Evolutionary conservation across 2,113 vertebrate genomes (phyloP).

Genomic region (Callithrix jacchus): DNA sequence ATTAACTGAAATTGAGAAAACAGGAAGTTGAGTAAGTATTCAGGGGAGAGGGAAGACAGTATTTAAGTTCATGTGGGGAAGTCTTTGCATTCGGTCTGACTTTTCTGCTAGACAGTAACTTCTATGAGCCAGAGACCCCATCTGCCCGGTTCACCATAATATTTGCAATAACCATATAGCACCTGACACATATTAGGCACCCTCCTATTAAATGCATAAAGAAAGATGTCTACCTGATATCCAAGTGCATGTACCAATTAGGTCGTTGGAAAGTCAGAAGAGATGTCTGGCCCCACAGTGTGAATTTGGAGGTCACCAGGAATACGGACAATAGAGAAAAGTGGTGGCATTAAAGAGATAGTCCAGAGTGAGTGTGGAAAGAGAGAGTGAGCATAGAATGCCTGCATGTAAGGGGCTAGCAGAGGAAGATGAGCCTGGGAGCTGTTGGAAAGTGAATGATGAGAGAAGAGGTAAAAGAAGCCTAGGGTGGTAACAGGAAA

Average conservation of each 20-base stretch:
- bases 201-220: neutral
- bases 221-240: neutral
- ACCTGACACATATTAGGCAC: neutral
- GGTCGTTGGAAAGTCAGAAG: neutral
- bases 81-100: neutral
- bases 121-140: neutral
- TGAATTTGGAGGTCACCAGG: neutral
- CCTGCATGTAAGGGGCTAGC: neutral
- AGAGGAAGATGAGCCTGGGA: neutral
- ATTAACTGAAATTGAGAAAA: neutral
- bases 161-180: too few relatives aligned
- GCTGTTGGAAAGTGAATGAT: neutral
- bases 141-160: neutral
- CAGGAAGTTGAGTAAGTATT: neutral
- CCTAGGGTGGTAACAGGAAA: neutral
- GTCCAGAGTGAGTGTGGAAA: neutral
- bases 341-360: neutral
- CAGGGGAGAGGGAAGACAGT: neutral
- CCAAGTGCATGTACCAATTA: neutral
- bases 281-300: neutral
- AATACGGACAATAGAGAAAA: neutral
- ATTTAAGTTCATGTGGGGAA: neutral
- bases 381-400: rapidly evolving
- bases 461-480: neutral
- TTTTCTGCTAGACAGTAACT: neutral